Percentiles rank a stretch among this genome's conserved stretches.
Conservation (phyloP, 2,888 invertebrate species). For the Cryptophagus acutangulus region DNA sequence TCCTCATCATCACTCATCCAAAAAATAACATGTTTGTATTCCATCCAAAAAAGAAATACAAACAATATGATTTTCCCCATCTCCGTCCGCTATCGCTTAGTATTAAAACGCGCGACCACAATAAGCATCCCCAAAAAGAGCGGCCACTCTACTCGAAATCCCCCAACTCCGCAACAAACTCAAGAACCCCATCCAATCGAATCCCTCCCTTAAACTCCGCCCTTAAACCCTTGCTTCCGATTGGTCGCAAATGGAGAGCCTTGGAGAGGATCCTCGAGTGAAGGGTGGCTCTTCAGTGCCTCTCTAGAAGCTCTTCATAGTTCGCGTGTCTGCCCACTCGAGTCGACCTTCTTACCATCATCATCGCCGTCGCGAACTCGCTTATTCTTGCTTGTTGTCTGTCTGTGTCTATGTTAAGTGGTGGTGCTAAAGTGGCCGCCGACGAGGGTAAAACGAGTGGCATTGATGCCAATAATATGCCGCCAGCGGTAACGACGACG, state of each 20-base stretch:
- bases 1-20: too few relatives aligned
- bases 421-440: constrained; percentile 41
- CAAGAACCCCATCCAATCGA: too few relatives aligned
- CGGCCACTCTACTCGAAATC: too few relatives aligned
- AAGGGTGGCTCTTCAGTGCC: constrained; percentile 47
- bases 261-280: constrained; percentile 46
- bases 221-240: constrained; percentile 28
- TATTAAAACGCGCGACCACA: too few relatives aligned
- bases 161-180: too few relatives aligned
- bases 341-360: too few relatives aligned
- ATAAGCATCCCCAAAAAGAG: too few relatives aligned
- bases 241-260: constrained; percentile 41
- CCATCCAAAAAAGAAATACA: too few relatives aligned
- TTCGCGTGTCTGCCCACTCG: constrained; percentile 47
- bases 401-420: constrained; percentile 18
- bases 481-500: constrained; percentile 23
- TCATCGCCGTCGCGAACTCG: background rate
- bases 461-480: constrained; percentile 29
- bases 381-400: constrained; percentile 1
- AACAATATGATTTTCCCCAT: too few relatives aligned
- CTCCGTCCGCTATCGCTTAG: too few relatives aligned
- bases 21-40: too few relatives aligned
- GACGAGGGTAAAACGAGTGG: constrained; percentile 37
- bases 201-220: constrained; percentile 39
- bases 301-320: constrained; percentile 46